These are phyloP conservation scores for Leistus spinibarbis DNA, from an alignment of 2,888 invertebrate species.

Conservation along the genomic window DNA sequence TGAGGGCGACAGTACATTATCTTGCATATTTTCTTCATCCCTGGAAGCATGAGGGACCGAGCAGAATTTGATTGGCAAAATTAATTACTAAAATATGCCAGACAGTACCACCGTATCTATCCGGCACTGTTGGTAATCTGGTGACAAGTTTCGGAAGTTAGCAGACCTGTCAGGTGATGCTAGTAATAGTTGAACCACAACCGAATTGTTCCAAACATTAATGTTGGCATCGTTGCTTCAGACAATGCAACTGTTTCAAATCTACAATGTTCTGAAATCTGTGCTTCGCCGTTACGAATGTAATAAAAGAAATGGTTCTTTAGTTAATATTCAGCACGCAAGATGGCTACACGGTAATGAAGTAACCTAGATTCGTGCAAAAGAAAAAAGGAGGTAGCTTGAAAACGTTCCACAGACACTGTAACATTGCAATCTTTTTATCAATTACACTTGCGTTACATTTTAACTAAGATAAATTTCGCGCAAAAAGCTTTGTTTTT, in stretches of 20 bases:
- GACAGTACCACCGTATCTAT: not conserved
- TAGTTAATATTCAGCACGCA: conserved; percentile 36
- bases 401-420: not conserved
- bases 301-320: conserved; percentile 28
- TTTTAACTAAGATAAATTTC: not conserved
- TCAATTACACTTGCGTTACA: not conserved
- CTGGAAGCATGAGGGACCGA: not conserved
- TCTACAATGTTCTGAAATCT: not conserved
- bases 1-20: conserved; percentile 15
- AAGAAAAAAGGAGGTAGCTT: not conserved
- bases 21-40: conserved; percentile 19
- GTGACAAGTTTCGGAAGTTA: not conserved
- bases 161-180: not conserved
- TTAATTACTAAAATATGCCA: conserved; percentile 35
- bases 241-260: not conserved
- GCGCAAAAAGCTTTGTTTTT: too few species aligned
- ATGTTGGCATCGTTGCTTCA: not conserved
- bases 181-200: not conserved
- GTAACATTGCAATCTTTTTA: not conserved
- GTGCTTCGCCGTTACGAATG: not conserved
- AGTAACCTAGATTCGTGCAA: conserved; percentile 22
- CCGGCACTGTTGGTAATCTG: not conserved
- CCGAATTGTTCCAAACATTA: not conserved
- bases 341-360: conserved; percentile 36
- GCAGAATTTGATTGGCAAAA: conserved; percentile 32